These are phyloP conservation scores for Istiophorus platypterus DNA, from an alignment of 2,113 vertebrate genomes.

Conservation along the genomic window DNA sequence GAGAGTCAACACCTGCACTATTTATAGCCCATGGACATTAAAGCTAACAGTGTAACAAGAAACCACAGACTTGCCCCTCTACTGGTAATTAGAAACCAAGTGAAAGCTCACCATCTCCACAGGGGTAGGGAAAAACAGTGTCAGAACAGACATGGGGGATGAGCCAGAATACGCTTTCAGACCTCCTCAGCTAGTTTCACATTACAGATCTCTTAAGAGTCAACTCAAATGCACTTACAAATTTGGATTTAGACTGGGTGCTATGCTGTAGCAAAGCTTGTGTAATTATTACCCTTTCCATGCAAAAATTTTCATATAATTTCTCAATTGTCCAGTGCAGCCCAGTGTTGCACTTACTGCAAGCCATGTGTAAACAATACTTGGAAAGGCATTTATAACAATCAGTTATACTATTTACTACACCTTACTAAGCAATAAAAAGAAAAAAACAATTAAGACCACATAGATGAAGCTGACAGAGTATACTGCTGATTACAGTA, in stretches of 20 bases:
- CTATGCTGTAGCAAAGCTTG: neutral
- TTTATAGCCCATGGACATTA: conserved; percentile 73
- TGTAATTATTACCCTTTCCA: conserved; percentile 15
- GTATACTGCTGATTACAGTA: neutral
- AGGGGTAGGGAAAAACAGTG: conserved; percentile 36
- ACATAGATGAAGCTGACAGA: neutral
- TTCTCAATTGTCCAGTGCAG: conserved; percentile 21
- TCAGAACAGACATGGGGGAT: conserved; percentile 21
- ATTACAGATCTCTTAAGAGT: conserved; percentile 1
- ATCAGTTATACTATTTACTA: neutral
- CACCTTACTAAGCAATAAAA: conserved; percentile 1
- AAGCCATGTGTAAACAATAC: conserved; percentile 11
- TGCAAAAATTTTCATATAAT: conserved; percentile 13
- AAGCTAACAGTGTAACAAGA: conserved; percentile 73
- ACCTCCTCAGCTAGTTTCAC: conserved; percentile 31
- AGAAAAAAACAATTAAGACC: conserved; percentile 8
- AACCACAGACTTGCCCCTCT: conserved; percentile 53
- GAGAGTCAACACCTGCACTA: conserved; percentile 69
- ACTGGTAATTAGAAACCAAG: conserved; percentile 74
- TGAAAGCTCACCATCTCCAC: conserved; percentile 48
- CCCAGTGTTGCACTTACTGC: conserved; percentile 9
- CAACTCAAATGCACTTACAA: conserved; percentile 24
- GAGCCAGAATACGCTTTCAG: conserved; percentile 26
- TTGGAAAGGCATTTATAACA: conserved; percentile 7
- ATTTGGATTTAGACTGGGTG: conserved; percentile 27